Evolutionary conservation across 2,888 invertebrate species (phyloP).

Genomic region (Leucophenga maculata): DNA sequence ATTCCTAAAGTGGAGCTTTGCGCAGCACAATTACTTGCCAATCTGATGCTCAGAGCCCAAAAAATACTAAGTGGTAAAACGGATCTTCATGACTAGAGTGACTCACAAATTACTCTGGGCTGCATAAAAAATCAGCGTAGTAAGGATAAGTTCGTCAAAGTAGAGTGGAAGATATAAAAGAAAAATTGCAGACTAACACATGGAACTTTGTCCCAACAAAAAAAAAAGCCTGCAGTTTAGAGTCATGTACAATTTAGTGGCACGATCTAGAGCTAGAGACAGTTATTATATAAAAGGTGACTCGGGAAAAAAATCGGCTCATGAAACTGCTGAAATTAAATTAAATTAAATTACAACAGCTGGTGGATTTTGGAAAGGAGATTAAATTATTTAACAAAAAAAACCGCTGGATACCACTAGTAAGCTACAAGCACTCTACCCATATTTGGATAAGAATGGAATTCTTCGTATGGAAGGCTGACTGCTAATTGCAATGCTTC

Average conservation of each 20-base stretch:
- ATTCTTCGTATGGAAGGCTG: neutral
- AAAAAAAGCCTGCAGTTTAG: too few species aligned
- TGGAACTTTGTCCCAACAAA: too few species aligned
- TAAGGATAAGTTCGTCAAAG: too few species aligned
- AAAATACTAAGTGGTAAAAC: too few species aligned
- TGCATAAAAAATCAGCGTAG: neutral
- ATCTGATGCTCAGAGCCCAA: too few species aligned
- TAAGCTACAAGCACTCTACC: conserved; percentile 7
- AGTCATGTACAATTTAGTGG: too few species aligned
- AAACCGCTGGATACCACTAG: neutral
- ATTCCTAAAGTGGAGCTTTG: conserved; percentile 1
- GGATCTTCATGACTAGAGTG: too few species aligned
- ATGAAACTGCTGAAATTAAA: neutral
- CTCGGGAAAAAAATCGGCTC: too few species aligned
- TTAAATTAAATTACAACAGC: conserved; percentile 12
- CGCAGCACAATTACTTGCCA: neutral
- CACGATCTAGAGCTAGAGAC: too few species aligned
- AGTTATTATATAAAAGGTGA: too few species aligned
- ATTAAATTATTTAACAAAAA: neutral
- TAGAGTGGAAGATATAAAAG: too few species aligned
- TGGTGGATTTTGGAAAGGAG: neutral
- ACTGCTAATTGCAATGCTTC: neutral
- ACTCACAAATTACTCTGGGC: neutral
- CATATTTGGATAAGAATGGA: neutral
- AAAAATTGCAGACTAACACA: too few species aligned